These are phyloP conservation scores for Megaustenia siamemsis DNA, from an alignment of 2,888 invertebrate genomes.

Conservation along the genomic window DNA sequence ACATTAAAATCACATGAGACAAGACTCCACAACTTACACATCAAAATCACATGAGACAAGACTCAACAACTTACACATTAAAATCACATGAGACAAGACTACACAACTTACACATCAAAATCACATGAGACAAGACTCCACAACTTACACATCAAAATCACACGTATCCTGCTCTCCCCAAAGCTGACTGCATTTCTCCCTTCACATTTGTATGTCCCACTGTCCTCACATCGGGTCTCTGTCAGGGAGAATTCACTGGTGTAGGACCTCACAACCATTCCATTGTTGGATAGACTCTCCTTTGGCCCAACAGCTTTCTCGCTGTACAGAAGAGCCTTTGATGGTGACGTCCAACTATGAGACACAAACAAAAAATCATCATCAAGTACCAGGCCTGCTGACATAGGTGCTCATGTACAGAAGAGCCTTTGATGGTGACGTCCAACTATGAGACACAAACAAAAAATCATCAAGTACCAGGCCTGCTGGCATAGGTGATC, in stretches of 20 bases:
- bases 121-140: too few species aligned
- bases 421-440: not conserved
- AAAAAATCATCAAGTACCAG: not conserved
- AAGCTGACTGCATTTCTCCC: conserved; percentile 12
- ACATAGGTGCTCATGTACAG: too few species aligned
- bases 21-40: too few species aligned
- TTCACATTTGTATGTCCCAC: conserved; percentile 30
- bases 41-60: too few species aligned
- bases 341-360: not conserved
- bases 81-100: too few species aligned
- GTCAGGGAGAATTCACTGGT: not conserved
- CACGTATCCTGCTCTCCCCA: not conserved
- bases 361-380: not conserved
- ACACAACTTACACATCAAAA: too few species aligned
- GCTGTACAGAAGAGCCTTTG: not conserved
- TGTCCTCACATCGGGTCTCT: conserved; percentile 30
- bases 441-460: not conserved
- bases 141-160: conserved; percentile 41
- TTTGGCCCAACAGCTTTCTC: not conserved
- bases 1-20: too few species aligned
- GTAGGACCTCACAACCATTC: not conserved
- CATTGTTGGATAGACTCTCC: not conserved
- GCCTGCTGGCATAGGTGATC: too few species aligned
- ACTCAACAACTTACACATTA: too few species aligned
- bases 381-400: too few species aligned